These are phyloP conservation scores for Eristalinus aeneus DNA, from an alignment of 2,888 invertebrate species.

Conservation along the genomic window DNA sequence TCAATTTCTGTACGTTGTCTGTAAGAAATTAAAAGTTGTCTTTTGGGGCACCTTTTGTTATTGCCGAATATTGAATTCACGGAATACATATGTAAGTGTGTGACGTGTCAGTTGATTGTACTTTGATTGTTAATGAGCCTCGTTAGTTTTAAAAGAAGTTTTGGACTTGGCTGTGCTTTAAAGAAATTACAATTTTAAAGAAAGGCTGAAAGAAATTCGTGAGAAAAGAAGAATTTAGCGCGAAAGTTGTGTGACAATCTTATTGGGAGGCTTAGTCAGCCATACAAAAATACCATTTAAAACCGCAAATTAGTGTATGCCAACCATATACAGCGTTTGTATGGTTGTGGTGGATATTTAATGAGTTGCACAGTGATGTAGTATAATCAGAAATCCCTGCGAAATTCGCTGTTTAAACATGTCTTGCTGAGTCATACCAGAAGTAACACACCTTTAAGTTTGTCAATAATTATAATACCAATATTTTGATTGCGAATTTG, in stretches of 20 bases:
- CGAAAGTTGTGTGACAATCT: conserved; percentile 56
- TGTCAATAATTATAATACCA: no score
- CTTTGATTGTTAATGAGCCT: conserved; percentile 62
- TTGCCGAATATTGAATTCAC: neutral
- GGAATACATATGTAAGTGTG: conserved; percentile 45
- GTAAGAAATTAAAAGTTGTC: conserved; percentile 48
- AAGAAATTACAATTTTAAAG: no score
- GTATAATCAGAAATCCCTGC: neutral
- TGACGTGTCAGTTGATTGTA: conserved; percentile 62
- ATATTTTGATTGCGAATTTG: no score
- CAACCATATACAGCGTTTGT: no score
- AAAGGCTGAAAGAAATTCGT: conserved; percentile 12
- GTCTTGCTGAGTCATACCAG: neutral
- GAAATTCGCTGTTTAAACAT: neutral
- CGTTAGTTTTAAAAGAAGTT: neutral
- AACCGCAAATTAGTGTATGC: conserved; percentile 20
- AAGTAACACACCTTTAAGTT: no score
- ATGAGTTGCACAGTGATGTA: neutral
- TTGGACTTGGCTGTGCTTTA: conserved; percentile 16
- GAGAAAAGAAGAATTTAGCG: conserved; percentile 29
- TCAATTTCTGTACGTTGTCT: conserved; percentile 2
- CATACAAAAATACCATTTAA: conserved; percentile 24
- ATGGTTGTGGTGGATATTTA: neutral
- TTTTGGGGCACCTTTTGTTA: conserved; percentile 33
- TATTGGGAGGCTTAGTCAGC: conserved; percentile 61